A percentile compares a stretch with the other conserved stretches of the same genome.
phyloP scores from a whole-genome alignment of 2,113 vertebrate species.

The Alligator mississippiensis region DNA sequence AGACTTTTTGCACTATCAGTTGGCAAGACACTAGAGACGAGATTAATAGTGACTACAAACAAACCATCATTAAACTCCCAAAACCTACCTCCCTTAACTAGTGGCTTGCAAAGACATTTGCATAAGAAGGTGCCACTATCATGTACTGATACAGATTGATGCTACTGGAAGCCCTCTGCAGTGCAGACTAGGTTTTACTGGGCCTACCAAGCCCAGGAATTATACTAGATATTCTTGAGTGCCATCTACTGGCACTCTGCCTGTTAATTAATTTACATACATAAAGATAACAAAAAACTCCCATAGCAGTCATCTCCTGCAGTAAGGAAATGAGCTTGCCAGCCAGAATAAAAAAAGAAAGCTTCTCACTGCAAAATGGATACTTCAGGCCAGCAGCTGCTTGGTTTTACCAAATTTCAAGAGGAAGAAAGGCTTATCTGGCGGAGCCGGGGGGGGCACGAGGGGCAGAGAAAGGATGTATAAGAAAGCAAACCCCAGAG shows the following conservation, averaged over 20 bases:
- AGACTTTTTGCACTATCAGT: neutral
- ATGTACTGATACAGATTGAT: neutral
- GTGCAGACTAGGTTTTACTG: neutral
- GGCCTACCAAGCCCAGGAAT: neutral
- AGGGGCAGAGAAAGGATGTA: neutral
- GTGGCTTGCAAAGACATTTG: neutral
- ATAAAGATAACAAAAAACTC: neutral
- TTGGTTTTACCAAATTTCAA: neutral
- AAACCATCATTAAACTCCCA: neutral
- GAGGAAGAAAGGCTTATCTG: too few species aligned
- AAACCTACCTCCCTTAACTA: neutral
- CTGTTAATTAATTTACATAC: neutral
- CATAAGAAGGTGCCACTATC: neutral
- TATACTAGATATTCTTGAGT: neutral
- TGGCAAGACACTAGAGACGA: neutral
- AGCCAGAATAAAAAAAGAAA: neutral
- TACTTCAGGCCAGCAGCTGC: neutral
- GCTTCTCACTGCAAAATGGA: neutral
- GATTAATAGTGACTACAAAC: neutral
- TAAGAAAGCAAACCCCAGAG: neutral
- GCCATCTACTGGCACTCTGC: neutral
- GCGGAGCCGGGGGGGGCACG: neutral
- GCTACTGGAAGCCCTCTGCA: neutral
- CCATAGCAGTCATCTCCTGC: neutral
- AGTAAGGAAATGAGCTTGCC: neutral